These are phyloP conservation scores for Labeo calbasu DNA, from an alignment of 2,797 vertebrate species.

Conservation along the genomic window DNA sequence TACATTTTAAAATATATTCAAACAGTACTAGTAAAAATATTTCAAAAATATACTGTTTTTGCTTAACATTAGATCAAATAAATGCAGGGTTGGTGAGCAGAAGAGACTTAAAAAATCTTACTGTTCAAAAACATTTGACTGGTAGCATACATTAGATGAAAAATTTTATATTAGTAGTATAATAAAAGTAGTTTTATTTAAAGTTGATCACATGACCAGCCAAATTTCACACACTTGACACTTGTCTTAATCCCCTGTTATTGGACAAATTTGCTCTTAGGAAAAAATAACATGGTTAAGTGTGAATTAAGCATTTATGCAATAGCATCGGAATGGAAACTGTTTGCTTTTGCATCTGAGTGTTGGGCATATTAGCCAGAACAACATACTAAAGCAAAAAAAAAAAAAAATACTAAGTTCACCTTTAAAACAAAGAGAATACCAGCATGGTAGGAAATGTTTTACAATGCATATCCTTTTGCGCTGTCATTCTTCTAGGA, in stretches of 20 bases:
- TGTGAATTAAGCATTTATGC: background rate
- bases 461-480: background rate
- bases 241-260: background rate
- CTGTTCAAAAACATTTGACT: no score
- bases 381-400: background rate
- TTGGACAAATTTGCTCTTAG: background rate
- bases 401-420: background rate
- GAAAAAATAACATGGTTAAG: background rate
- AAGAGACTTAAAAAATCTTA: no score
- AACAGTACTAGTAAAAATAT: no score
- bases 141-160: background rate
- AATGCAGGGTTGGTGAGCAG: no score
- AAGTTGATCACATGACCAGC: background rate
- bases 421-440: slow-evolving; percentile 5
- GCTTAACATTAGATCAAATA: no score
- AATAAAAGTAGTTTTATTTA: background rate
- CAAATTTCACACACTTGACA: background rate
- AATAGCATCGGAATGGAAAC: background rate
- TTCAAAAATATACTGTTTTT: no score
- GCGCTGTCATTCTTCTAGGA: slow-evolving; percentile 61
- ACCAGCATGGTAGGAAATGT: background rate
- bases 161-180: background rate
- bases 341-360: background rate
- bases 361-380: background rate
- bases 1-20: no score